Base-by-base conservation (phyloP, 2,888 invertebrate genomes). In the Brenthis hecate region DNA sequence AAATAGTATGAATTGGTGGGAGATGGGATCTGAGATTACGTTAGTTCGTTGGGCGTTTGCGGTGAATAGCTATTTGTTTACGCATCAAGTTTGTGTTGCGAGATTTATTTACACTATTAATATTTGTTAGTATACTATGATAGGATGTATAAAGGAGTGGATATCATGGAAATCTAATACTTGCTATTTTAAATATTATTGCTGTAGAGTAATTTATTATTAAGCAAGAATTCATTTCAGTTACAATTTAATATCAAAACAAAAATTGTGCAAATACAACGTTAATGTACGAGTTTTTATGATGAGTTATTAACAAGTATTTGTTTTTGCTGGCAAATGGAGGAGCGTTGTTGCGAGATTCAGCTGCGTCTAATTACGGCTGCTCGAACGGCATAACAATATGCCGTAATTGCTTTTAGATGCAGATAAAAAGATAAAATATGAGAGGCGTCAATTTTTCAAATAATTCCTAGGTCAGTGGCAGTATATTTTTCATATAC, bases 261-360 rank as follows among this genome's bases (percentile, higher is more conserved):
- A 13, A 47, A 58, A 23, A 50, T 48, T 48, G 8, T 0, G 5
- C n/a, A 5, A 48, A 60, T 28, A 60, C 28, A 28, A 48, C 28
- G 48, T 50, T 28, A 48, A 48, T 48, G 36, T 36, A 58, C 58
- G 48, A 28, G 23, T 58, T 48, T 28, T 80, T 78, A 79, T 78
- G 80, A 75, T 77, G 78, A 79, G 80, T 81, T 72, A 75, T 73
- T 73, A 76, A 71, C 73, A 70, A 72, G 71, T 66, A 71, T 66
- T 56, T 71, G 73, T 74, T 75, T 74, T 75, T 75, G 70, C 68
- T 65, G 56, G 72, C 43, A 66, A 70, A 67, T 60, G 69, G 68
- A 70, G 73, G 66, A 74, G 65, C 66, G 66, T 68, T 69, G 66
- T 57, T 61, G 62, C 56, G 66, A 60, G 62, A 61, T 60, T 68